Evolutionary conservation across 2,888 invertebrate genomes (phyloP), one percentile per base, ranked within the genome.

Genomic region (Odontocolon sp.): DNA sequence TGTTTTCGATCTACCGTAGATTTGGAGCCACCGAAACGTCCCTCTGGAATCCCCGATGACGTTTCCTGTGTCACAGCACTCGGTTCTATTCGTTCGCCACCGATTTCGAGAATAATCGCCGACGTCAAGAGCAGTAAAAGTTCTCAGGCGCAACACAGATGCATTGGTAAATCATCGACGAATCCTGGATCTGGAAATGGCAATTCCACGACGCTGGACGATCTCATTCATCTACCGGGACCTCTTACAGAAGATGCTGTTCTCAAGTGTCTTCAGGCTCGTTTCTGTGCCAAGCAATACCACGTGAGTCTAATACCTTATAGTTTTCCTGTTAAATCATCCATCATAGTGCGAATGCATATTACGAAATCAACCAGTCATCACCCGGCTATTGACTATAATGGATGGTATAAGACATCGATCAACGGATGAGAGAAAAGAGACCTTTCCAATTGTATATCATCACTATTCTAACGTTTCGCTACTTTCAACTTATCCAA

Each of bases 161-260:
- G 87, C 69, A 80, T 86, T 16, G 82, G 85, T 33, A 88, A 88
- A 78, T 69, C 78, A 4, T 80, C 79, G 28, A 75, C 81, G 28
- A 74, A 66, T 40, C 57, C 69, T 50, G 36, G 45, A 16, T 61
- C 40, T 68, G 28, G 68, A 83, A 89, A 81, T 68, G 82, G 82
- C 4, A 86, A 86, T 72, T 87, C 88, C 68, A 91, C 92, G 79
- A 93, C 95, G 90, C 93, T 96, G 88, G 95, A 97, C 87, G 98
- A 98, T 92, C 94, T 98, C 85, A 98, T 98, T 89, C 97, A 98
- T 92, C 92, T 98, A 86, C 94, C 96, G 52, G 97, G 97, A 33
- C 98, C 98, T 63, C 94, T 98, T 85, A 98, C 97, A 33, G 98
- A 98, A 91, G 97, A 98, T 90, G 97, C 97, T 72, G 95, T 98